Conservation (phyloP, 2,113 vertebrate species). For the Gymnogyps californianus region DNA sequence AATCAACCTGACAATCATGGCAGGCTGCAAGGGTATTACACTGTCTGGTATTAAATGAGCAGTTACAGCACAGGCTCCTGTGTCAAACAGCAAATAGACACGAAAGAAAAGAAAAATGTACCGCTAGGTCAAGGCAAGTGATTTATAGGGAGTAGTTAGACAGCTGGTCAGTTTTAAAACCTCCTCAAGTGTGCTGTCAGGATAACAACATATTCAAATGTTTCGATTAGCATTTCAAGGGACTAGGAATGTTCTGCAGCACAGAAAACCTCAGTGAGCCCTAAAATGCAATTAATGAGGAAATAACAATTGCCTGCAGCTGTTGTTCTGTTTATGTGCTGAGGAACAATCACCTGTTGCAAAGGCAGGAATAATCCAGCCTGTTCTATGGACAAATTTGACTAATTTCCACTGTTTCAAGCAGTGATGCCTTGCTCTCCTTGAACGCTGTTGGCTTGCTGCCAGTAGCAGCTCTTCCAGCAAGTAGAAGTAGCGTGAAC, state of each 20-base stretch:
- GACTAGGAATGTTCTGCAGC: not conserved
- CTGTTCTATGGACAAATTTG: not conserved
- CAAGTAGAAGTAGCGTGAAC: not conserved
- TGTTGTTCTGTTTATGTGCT: not conserved
- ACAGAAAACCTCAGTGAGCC: not conserved
- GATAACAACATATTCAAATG: conserved; percentile 47
- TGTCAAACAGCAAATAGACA: conserved; percentile 68
- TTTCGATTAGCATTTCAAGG: conserved; percentile 36
- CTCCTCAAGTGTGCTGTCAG: conserved; percentile 19
- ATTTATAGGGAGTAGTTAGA: conserved; percentile 35
- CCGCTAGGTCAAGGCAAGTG: conserved; percentile 13
- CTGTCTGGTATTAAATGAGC: conserved; percentile 73
- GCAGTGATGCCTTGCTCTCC: not conserved
- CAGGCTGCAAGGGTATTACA: conserved; percentile 67
- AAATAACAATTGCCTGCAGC: conserved; percentile 2
- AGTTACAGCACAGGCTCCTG: conserved; percentile 68
- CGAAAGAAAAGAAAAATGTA: conserved; percentile 55
- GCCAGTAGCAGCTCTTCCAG: not conserved
- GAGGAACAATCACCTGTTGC: not conserved
- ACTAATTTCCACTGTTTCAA: not conserved
- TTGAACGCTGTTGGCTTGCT: not conserved
- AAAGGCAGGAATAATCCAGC: not conserved
- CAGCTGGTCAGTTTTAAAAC: conserved; percentile 19
- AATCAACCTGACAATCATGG: conserved; percentile 81
- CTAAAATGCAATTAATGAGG: conserved; percentile 36